Evolutionary conservation across 2,888 invertebrate genomes (phyloP), one percentile per base, ranked within the genome.

Genomic region (Caenorhabditis imperialis): DNA sequence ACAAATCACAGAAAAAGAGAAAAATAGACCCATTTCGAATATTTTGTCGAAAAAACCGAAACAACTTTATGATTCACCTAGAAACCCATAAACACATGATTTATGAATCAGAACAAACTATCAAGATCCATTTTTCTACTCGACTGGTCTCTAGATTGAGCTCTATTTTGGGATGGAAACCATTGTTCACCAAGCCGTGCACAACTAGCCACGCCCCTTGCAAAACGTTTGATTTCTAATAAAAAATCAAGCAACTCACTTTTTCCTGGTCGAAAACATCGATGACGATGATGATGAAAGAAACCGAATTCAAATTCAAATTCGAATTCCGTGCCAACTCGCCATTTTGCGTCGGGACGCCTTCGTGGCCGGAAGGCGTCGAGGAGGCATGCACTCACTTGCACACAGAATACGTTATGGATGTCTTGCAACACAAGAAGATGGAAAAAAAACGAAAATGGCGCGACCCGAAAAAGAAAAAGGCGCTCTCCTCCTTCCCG

Each of bases 401-500:
- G 65, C 65, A 65, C 65, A 65, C 50, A 50, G 65, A 65, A 65
- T 65, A 65, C 57, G 65, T 65, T 65, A 65, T 55, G 48, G 63
- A 63, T 65, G 63, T 55, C 42, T 57, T 65, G 65, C 65, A 65
- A 65, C 65, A 65, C 35, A 57, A 54, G 45, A 45, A 45, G 37
- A 45, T 30, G 40, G 35, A 37, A 47, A 47, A 62, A 33, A 48
- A n/a, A 50, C 40, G 61, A 62, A 62, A 22, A 53, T 35, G 53
- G 35, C 47, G 40, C 54, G 54, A 35, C 47, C 54, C 45, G 38
- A 65, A 54, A 47, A 57, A 40, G 48, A 65, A 44, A 61, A 42
- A 30, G 61, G 12, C 25, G 47, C 47, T 48, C 47, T 38, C 53
- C 47, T 30, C 33, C 51, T 22, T 30, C 16, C 54, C 54, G 20